These are phyloP conservation scores for Toxotes chatareus DNA, from an alignment of 2,113 vertebrate species.

Conservation along the genomic window DNA sequence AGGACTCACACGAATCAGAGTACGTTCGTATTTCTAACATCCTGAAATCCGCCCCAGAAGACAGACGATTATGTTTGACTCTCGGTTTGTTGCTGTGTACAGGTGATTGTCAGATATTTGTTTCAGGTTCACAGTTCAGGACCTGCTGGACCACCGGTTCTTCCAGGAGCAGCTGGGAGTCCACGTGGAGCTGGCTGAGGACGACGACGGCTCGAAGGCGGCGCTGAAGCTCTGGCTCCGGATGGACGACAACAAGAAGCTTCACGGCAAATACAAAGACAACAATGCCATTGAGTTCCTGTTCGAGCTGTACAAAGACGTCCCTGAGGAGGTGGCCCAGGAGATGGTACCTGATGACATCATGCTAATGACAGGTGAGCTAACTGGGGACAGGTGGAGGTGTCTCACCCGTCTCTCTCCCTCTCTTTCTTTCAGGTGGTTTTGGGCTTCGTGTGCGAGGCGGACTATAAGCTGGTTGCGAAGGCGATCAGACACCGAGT, in stretches of 20 bases:
- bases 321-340: slow-evolving; percentile 95
- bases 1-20: no score
- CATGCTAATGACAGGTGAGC: neutral
- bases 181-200: slow-evolving; percentile 93
- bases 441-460: slow-evolving; percentile 92
- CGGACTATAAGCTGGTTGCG: slow-evolving; percentile 92
- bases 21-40: no score
- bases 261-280: slow-evolving; percentile 94
- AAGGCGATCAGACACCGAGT: slow-evolving; percentile 91
- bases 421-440: slow-evolving; percentile 84
- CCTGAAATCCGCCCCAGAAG: no score
- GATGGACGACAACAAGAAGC: slow-evolving; percentile 92
- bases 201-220: slow-evolving; percentile 84
- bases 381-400: neutral
- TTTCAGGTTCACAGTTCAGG: slow-evolving; percentile 93
- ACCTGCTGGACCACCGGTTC: slow-evolving; percentile 94
- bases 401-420: neutral
- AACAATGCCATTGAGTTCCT: slow-evolving; percentile 97
- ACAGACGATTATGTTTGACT: no score
- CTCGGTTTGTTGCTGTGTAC: no score
- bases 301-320: slow-evolving; percentile 93
- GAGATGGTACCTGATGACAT: slow-evolving; percentile 89
- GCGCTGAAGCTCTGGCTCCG: slow-evolving; percentile 94
- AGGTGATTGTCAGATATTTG: neutral
- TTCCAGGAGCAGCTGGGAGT: slow-evolving; percentile 94